A percentile compares a stretch with the other conserved stretches of the same genome.
Conservation (phyloP, 2,888 invertebrate genomes). For the Hololepta plana region DNA sequence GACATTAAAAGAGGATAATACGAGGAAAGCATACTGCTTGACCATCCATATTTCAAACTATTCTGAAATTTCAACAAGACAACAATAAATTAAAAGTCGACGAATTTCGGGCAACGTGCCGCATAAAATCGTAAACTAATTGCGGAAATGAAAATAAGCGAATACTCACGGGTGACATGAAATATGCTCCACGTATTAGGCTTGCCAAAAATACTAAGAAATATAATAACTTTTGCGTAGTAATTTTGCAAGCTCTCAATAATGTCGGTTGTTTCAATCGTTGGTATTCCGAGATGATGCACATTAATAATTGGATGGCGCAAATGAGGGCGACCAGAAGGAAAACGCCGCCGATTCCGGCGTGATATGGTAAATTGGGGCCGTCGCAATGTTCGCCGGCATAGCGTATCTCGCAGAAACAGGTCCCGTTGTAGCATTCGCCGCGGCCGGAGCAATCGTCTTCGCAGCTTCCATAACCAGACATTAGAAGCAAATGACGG, state of each 20-base stretch:
- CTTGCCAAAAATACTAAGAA: slow-evolving; percentile 75
- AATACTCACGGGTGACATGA: slow-evolving; percentile 64
- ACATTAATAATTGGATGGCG: slow-evolving; percentile 67
- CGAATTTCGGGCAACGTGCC: slow-evolving; percentile 2
- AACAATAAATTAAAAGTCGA: slow-evolving; percentile 5
- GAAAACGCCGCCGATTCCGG: slow-evolving; percentile 56
- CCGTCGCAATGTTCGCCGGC: slow-evolving; percentile 69
- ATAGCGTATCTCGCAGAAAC: slow-evolving; percentile 77
- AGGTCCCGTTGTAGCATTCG: slow-evolving; percentile 82
- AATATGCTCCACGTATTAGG: slow-evolving; percentile 71
- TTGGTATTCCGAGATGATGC: slow-evolving; percentile 65
- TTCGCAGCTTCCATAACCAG: slow-evolving; percentile 35
- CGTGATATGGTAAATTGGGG: slow-evolving; percentile 67
- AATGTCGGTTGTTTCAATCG: slow-evolving; percentile 69
- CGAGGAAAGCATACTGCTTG: slow-evolving; percentile 69
- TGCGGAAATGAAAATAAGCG: slow-evolving; percentile 2
- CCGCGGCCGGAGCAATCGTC: slow-evolving; percentile 77
- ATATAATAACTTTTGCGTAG: slow-evolving; percentile 79
- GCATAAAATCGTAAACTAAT: background rate
- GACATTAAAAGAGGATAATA: slow-evolving; percentile 81
- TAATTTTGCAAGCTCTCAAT: slow-evolving; percentile 65
- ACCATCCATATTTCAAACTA: slow-evolving; percentile 68
- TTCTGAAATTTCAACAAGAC: slow-evolving; percentile 31
- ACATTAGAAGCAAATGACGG: slow-evolving; percentile 25
- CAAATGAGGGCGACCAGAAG: slow-evolving; percentile 70